Evolutionary conservation across 2,888 invertebrate species (phyloP).

Genomic region (Andrena praecox): DNA sequence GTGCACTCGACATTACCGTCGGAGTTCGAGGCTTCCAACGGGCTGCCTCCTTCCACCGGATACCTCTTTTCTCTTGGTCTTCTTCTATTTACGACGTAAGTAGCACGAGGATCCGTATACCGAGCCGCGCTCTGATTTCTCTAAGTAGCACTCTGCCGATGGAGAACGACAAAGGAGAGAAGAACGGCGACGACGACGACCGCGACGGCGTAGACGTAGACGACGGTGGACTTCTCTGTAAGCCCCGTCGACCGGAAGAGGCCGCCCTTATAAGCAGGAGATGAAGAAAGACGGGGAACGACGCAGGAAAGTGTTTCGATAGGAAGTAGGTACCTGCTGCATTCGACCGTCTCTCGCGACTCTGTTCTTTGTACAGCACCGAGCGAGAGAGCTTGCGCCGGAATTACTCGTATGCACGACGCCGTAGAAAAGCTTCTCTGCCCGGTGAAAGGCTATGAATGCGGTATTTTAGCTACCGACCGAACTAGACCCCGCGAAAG

Average conservation of each 20-base stretch:
- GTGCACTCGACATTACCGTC: constrained; percentile 72
- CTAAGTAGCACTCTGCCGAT: constrained; percentile 83
- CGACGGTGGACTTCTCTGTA: constrained; percentile 56
- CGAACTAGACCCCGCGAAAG: constrained; percentile 30
- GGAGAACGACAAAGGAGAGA: constrained; percentile 68
- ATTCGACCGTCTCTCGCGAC: constrained; percentile 37
- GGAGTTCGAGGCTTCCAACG: constrained; percentile 66
- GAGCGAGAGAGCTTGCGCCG: constrained; percentile 20
- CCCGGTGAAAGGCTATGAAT: constrained; percentile 19
- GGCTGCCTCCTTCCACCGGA: constrained; percentile 64
- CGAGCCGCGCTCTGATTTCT: constrained; percentile 80
- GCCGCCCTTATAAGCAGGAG: constrained; percentile 47
- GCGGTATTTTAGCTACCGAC: constrained; percentile 47
- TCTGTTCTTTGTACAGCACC: constrained; percentile 51
- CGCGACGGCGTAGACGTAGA: constrained; percentile 6
- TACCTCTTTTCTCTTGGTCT: constrained; percentile 71
- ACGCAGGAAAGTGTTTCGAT: constrained; percentile 61
- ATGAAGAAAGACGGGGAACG: constrained; percentile 57
- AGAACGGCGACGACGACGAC: constrained; percentile 21
- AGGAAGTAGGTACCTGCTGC: constrained; percentile 42
- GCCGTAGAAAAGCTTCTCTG: constrained; percentile 44
- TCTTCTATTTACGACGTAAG: constrained; percentile 79
- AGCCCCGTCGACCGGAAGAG: constrained; percentile 60
- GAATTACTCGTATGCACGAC: constrained; percentile 54
- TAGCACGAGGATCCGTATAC: constrained; percentile 70